phyloP scores from a whole-genome alignment of 2,888 invertebrate species.

The Melipona bicolor region DNA sequence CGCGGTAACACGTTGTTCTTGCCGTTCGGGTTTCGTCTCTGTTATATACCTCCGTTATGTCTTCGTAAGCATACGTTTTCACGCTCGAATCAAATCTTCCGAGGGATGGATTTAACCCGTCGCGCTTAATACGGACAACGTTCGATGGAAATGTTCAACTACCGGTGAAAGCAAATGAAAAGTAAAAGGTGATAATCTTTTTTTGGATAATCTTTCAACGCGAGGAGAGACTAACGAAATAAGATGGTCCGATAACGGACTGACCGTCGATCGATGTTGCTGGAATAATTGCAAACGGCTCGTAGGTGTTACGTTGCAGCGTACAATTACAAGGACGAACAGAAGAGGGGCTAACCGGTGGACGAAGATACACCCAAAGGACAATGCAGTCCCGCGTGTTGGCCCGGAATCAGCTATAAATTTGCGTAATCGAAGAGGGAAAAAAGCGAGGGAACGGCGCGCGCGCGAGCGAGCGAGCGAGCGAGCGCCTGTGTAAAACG shows the following conservation, averaged over 20 bases:
- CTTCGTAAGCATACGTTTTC: no score
- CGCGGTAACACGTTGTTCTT: constrained; percentile 2
- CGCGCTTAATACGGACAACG: no score
- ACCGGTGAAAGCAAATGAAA: no score
- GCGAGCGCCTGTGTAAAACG: constrained; percentile 39
- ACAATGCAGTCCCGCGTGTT: not conserved
- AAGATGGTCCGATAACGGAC: no score
- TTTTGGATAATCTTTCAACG: no score
- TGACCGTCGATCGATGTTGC: not conserved
- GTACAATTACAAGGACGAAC: constrained; percentile 3
- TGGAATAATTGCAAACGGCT: not conserved
- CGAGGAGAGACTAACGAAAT: no score
- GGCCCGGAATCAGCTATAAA: constrained; percentile 36
- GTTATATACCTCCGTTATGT: not conserved
- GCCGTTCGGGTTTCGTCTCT: not conserved
- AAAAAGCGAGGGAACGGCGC: constrained; percentile 10
- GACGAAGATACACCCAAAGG: not conserved
- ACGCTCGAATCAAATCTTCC: no score
- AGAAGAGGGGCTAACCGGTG: no score
- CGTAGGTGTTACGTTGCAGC: not conserved
- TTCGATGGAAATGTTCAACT: no score
- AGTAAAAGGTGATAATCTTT: no score
- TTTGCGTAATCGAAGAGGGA: constrained; percentile 40
- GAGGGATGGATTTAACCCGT: no score
- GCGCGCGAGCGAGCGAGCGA: not conserved